Evolutionary conservation across 1,140 invertebrate species (phyloP), one percentile per base, ranked within the genome.

Genomic region (Achroia grisella): DNA sequence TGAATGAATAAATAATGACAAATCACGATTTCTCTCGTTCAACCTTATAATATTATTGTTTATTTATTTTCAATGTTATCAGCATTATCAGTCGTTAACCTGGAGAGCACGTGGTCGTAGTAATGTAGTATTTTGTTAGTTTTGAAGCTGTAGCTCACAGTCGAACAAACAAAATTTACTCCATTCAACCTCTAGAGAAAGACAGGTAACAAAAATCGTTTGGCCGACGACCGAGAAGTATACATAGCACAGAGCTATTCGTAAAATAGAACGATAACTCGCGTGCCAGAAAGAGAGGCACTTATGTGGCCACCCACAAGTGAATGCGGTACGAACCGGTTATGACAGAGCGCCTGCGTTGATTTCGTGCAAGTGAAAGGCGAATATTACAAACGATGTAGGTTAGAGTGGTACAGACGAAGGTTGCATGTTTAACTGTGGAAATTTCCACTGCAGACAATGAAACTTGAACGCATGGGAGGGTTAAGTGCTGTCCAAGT

Each of bases 101-200:
- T 75, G 56, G 48, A 48, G 58, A 74, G 66, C 80, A 85, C 80
- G 80, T 85, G 78, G 63, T 55, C 48, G 73, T 79, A 75, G 80
- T 84, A 62, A 47, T 47, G 71, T 73, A 71, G 68, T 80, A 76
- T 78, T 77, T 71, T 76, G 78, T 79, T 71, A 66, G 75, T 67
- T 85, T 85, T 85, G 75, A 85, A 80, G 80, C 78, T 82, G 78
- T 81, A 85, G 81, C 78, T 85, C 71, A 73, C 70, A 61, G 75
- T 54, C 67, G 71, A 81, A 70, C 71, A 77, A 73, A 77, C 70
- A 79, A 82, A 82, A 66, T 82, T 81, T 71, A 55, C 71, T 63
- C 56, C 81, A 85, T 85, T 85, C 78, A 85, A 81, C 66, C 73
- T 80, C 72, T 83, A 82, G 81, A 85, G 70, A 78, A 85, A 85